Evolutionary conservation across 2,113 vertebrate genomes (phyloP).

Genomic region (Mustela lutreola): DNA sequence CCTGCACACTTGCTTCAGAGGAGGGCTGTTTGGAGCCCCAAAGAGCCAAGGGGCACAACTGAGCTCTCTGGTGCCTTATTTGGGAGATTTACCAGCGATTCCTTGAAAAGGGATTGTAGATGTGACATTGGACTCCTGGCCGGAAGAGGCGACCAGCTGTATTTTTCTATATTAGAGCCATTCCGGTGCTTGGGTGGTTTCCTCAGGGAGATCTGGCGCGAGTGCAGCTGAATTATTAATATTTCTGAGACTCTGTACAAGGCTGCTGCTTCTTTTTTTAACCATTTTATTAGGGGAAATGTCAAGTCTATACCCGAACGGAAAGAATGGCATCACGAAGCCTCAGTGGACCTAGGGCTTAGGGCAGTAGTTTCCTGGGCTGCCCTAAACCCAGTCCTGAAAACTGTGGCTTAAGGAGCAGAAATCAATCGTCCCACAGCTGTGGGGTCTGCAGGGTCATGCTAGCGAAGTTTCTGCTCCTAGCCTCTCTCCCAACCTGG

Average conservation of each 20-base stretch:
- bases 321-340: not conserved
- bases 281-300: constrained; percentile 39
- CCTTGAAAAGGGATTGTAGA: constrained; percentile 65
- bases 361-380: not conserved
- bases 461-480: not conserved
- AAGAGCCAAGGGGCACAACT: constrained; percentile 47
- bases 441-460: not conserved
- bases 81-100: not conserved
- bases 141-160: constrained; percentile 57
- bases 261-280: not conserved
- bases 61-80: constrained; percentile 26
- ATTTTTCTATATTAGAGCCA: constrained; percentile 60
- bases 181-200: constrained; percentile 54
- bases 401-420: not conserved
- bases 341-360: not conserved
- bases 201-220: not conserved
- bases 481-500: not conserved
- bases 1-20: constrained; percentile 11
- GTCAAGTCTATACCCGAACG: not conserved
- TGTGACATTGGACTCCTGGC: constrained; percentile 65
- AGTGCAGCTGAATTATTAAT: constrained; percentile 71
- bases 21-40: not conserved
- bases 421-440: not conserved
- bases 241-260: not conserved
- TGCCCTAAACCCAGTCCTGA: not conserved